phyloP scores from a whole-genome alignment of 2,888 invertebrate species.

The Morinoia aosen region DNA sequence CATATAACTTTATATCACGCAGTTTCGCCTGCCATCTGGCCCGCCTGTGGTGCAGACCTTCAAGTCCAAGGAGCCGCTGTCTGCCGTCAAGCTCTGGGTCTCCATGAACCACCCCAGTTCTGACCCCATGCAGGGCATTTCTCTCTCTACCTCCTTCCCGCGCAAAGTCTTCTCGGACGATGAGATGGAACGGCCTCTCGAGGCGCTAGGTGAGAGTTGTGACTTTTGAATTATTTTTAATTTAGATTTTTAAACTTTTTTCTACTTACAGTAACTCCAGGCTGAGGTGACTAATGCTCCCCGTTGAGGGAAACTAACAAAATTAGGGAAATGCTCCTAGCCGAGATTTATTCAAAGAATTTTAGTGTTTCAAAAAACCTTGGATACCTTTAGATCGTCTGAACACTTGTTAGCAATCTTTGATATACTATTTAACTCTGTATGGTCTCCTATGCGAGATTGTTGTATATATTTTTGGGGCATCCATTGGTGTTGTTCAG shows the following conservation, averaged over 20 bases:
- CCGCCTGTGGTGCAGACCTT: slow-evolving; percentile 82
- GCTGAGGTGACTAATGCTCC: slow-evolving; percentile 54
- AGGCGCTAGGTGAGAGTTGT: slow-evolving; percentile 79
- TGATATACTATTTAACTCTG: too few relatives aligned
- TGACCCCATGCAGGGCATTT: slow-evolving; percentile 76
- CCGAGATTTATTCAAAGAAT: too few relatives aligned
- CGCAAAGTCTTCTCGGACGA: slow-evolving; percentile 87
- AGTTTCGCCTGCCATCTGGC: slow-evolving; percentile 85
- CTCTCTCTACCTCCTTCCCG: slow-evolving; percentile 92
- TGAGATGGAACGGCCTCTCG: slow-evolving; percentile 90
- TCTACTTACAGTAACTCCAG: slow-evolving; percentile 41
- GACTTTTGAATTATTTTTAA: background rate
- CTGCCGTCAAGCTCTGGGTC: slow-evolving; percentile 90
- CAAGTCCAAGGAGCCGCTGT: slow-evolving; percentile 87
- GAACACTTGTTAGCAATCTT: too few relatives aligned
- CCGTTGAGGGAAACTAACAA: background rate
- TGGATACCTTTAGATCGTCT: too few relatives aligned
- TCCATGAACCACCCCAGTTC: slow-evolving; percentile 86
- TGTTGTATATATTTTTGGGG: too few relatives aligned
- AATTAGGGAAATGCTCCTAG: too few relatives aligned
- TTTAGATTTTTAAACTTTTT: background rate
- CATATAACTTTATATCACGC: slow-evolving; percentile 48
- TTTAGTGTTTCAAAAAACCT: too few relatives aligned
- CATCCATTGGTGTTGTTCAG: too few relatives aligned
- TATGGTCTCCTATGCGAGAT: too few relatives aligned